These are phyloP conservation scores for Cantharis flavilabris DNA, from an alignment of 2,888 invertebrate genomes.

Conservation along the genomic window DNA sequence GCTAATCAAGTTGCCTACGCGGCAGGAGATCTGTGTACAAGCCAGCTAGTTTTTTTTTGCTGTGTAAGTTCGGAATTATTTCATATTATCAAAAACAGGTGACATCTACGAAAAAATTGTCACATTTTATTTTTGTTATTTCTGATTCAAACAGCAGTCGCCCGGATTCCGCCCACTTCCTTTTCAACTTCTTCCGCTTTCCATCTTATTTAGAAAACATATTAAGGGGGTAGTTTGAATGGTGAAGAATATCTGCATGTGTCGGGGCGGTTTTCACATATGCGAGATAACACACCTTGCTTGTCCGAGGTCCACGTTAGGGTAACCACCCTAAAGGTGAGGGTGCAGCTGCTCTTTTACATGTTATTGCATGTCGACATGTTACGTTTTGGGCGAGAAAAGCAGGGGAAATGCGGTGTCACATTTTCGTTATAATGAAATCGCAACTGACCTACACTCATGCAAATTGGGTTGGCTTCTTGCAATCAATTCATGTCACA, in stretches of 20 bases:
- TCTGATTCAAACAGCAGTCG: neutral
- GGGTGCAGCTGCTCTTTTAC: constrained; percentile 22
- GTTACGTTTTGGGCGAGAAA: neutral
- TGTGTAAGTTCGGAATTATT: no score
- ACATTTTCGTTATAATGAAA: neutral
- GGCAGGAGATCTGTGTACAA: neutral
- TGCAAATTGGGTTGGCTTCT: neutral
- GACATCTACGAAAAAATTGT: neutral
- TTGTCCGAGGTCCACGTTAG: neutral
- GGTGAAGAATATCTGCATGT: neutral
- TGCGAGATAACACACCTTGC: constrained; percentile 23
- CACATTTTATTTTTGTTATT: neutral
- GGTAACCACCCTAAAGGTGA: constrained; percentile 3
- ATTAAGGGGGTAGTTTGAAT: neutral
- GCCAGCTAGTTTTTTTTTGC: neutral
- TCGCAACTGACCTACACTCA: neutral
- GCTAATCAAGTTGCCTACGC: constrained; percentile 31
- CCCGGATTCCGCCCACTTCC: neutral
- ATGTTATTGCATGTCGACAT: constrained; percentile 17
- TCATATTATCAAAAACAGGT: neutral
- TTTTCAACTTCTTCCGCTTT: neutral
- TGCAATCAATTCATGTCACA: neutral
- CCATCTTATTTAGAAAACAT: neutral
- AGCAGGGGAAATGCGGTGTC: neutral
- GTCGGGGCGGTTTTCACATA: constrained; percentile 12